A percentile compares a stretch with the other conserved stretches of the same genome.
Evolutionary conservation across 2,888 invertebrate genomes (phyloP).

Genomic region (Napeogenes sylphis): DNA sequence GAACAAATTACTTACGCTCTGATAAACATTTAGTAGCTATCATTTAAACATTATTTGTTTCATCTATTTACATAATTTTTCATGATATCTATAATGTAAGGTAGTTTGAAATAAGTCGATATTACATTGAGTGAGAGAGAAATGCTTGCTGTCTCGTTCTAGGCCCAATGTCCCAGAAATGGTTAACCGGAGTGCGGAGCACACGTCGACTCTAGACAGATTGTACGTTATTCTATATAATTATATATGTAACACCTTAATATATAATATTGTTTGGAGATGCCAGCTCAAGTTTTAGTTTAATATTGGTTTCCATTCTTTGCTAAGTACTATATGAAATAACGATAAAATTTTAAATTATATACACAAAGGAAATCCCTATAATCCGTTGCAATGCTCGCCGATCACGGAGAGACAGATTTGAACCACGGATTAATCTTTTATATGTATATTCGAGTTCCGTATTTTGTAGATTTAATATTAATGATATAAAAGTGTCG

Average conservation of each 20-base stretch:
- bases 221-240: constrained; percentile 64
- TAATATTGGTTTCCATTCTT: not conserved
- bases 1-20: constrained; percentile 8
- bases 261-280: constrained; percentile 30
- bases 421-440: no score
- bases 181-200: constrained; percentile 74
- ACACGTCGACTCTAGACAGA: constrained; percentile 74
- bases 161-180: constrained; percentile 75
- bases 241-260: constrained; percentile 28
- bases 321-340: no score
- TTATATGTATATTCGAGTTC: no score
- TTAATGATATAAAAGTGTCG: constrained; percentile 9
- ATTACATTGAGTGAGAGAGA: constrained; percentile 26
- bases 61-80: not conserved
- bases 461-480: no score
- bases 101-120: not conserved
- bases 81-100: not conserved
- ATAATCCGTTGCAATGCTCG: no score
- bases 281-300: constrained; percentile 27
- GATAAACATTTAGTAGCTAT: constrained; percentile 8
- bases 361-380: no score
- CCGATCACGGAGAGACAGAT: no score
- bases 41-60: not conserved
- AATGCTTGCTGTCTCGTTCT: constrained; percentile 64
- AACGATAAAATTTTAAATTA: no score